A percentile compares a stretch with the other conserved stretches of the same genome.
These are phyloP conservation scores for Brachypteracias leptosomus DNA, from an alignment of 2,113 vertebrate species.

Conservation along the genomic window DNA sequence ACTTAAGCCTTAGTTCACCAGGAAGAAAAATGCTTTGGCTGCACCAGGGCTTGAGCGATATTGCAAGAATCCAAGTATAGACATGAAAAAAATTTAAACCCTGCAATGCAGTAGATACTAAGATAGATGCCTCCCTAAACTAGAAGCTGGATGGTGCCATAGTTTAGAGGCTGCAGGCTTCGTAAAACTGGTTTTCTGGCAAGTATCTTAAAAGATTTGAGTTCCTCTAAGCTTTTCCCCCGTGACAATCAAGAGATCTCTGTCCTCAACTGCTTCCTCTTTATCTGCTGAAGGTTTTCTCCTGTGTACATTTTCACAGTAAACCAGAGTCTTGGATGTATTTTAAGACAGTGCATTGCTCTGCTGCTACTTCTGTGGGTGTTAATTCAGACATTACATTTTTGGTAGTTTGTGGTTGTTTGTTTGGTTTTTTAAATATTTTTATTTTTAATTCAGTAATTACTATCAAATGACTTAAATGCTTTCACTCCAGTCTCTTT, in stretches of 20 bases:
- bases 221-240: not conserved
- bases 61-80: not conserved
- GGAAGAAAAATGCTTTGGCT: not conserved
- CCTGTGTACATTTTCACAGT: too few species aligned
- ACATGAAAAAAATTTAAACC: not conserved
- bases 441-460: not conserved
- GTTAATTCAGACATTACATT: not conserved
- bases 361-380: not conserved
- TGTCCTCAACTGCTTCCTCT: too few species aligned
- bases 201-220: not conserved
- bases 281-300: too few species aligned
- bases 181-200: not conserved
- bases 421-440: not conserved
- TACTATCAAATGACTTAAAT: not conserved
- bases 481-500: not conserved
- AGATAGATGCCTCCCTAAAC: not conserved
- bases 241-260: too few species aligned
- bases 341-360: not conserved
- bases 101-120: conserved; percentile 42
- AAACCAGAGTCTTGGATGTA: not conserved
- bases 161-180: not conserved
- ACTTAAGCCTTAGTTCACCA: not conserved
- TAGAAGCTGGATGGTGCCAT: not conserved
- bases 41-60: not conserved
- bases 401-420: not conserved